Conservation (phyloP, 2,797 vertebrate genomes). For the Ciconia nigra region DNA sequence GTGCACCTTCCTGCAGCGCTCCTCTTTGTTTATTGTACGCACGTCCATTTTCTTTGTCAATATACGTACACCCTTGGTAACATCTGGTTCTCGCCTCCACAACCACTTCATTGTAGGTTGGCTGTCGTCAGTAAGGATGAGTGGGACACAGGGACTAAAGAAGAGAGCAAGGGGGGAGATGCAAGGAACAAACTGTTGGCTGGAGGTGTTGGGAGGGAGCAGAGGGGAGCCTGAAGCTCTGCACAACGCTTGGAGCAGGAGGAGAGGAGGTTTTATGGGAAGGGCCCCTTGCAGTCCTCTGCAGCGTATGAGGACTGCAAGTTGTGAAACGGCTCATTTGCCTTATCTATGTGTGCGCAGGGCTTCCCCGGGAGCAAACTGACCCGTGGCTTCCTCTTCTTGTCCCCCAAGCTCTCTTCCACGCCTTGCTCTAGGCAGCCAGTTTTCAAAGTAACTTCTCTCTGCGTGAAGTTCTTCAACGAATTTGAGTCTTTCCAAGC, state of each 20-base stretch:
- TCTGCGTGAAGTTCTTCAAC: not conserved
- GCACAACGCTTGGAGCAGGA: accelerated
- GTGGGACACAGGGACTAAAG: not conserved
- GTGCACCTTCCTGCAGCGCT: not conserved
- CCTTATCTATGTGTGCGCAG: accelerated
- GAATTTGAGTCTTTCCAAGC: accelerated
- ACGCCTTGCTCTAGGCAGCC: not conserved
- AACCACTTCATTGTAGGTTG: not conserved
- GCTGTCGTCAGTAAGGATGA: not conserved
- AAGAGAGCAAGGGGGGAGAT: not conserved
- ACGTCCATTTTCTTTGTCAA: not conserved
- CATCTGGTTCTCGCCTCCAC: not conserved
- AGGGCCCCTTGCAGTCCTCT: not conserved
- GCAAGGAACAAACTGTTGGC: not conserved
- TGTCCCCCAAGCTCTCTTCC: not conserved
- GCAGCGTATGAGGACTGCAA: not conserved
- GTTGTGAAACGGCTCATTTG: accelerated
- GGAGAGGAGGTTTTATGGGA: not conserved
- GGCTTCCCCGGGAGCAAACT: not conserved
- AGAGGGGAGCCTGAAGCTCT: not conserved
- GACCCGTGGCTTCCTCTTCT: not conserved
- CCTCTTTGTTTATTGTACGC: not conserved
- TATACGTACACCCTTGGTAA: accelerated
- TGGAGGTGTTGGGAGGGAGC: not conserved
- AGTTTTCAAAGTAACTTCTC: not conserved